These are phyloP conservation scores for Drosophila niveifrons DNA, from an alignment of 2,888 invertebrate species.

Conservation along the genomic window DNA sequence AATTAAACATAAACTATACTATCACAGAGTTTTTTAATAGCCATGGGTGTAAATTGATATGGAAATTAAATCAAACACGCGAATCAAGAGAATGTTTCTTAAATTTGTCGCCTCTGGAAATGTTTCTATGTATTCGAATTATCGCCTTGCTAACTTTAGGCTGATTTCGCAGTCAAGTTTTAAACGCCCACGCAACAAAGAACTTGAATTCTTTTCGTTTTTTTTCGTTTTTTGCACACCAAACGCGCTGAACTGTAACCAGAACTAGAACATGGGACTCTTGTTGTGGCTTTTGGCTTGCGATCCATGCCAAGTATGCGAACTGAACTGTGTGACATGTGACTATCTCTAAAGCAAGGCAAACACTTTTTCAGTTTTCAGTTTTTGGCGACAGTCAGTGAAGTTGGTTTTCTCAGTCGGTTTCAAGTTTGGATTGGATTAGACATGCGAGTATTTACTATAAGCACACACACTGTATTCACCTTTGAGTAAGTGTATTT, in stretches of 20 bases:
- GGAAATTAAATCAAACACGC: not conserved
- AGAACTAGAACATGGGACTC: constrained; percentile 18
- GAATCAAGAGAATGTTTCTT: not conserved
- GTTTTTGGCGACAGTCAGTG: constrained; percentile 14
- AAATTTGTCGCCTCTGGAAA: constrained; percentile 1
- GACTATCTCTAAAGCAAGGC: constrained; percentile 39
- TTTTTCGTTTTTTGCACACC: constrained; percentile 35
- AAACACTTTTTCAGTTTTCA: constrained; percentile 21
- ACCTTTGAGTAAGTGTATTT: not conserved
- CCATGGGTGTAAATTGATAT: constrained; percentile 1
- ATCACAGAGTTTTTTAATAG: not conserved
- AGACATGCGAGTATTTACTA: not conserved
- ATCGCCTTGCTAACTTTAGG: constrained; percentile 6
- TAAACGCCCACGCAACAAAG: constrained; percentile 34
- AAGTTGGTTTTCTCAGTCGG: not conserved
- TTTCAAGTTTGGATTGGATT: constrained; percentile 23
- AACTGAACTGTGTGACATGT: constrained; percentile 42
- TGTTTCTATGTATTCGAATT: constrained; percentile 7
- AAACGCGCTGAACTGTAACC: constrained; percentile 56
- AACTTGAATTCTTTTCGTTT: constrained; percentile 11
- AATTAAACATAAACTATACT: not conserved
- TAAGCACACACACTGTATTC: not conserved
- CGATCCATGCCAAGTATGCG: not conserved
- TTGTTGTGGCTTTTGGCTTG: not conserved
- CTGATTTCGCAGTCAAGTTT: constrained; percentile 28